Evolutionary conservation across 92 coral and sea anemone genomes (phyloP), one percentile per base, ranked within the genome.

Genomic region (Ricordea florida): DNA sequence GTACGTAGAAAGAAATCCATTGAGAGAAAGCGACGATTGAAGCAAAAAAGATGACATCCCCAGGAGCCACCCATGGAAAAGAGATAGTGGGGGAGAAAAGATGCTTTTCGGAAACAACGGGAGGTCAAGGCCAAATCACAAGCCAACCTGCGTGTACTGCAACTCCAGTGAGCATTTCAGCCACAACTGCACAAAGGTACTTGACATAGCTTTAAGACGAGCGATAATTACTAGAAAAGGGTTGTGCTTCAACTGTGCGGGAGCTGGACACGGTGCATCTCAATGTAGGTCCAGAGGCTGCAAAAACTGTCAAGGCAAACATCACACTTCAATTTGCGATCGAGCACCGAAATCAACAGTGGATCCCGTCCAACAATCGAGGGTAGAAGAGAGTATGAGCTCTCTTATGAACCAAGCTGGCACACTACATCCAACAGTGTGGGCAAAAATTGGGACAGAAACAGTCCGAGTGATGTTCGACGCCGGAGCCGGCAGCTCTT

Each of bases 311-410:
- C 31, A 81, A 2, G 58, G 32, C 8, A 80, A 56, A 74, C 87
- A 86, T 44, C 87, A 80, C 38, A 80, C 80, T 0, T 86, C 83
- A 28, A 53, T 80, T 2, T 80, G 92, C 73, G 80, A 86, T 36
- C 31, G 43, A 51, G 58, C 3, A n/a, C n/a, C n/a, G 7, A 47
- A 31, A 67, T 44, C 69, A 3, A 49, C 55, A 25, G 14, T 23
- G 3, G 60, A 49, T 11, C 48, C 2, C 0, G 5, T 47, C 0
- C 73, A 10, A 17, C 9, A 25, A 17, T 13, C 57, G 38, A 56
- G 72, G 17, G 34, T 22, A 0, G 52, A 67, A 40, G 47, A 79
- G 49, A 79, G 64, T 17, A 27, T 62, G 44, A 56, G 85, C 25
- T 1, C 40, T 9, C 50, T 65, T 0, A 79, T 53, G 40, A 66